A percentile compares a stretch with the other conserved stretches of the same genome.
These are phyloP conservation scores for Poecilia gillii DNA, from an alignment of 2,797 vertebrate genomes.

Conservation along the genomic window DNA sequence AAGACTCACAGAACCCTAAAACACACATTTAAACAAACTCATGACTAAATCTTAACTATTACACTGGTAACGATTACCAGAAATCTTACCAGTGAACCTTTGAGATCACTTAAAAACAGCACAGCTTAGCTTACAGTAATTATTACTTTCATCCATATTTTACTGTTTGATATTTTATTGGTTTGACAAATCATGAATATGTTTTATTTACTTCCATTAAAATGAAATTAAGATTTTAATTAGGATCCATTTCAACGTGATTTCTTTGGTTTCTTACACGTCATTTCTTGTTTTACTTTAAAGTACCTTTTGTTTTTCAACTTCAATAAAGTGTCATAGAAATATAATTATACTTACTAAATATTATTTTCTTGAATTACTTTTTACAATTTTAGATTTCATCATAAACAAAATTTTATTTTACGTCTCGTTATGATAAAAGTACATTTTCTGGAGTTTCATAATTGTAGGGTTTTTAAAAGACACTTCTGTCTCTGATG, in stretches of 20 bases:
- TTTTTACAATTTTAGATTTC: not conserved
- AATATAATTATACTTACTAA: not conserved
- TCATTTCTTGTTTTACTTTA: not conserved
- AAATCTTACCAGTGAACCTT: not conserved
- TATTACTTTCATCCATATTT: not conserved
- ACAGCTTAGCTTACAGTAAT: not conserved
- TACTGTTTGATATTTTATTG: not conserved
- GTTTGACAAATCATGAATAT: not conserved
- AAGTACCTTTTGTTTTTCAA: not conserved
- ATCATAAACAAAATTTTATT: not conserved
- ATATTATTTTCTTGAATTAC: not conserved
- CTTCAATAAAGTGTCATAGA: not conserved
- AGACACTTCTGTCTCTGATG: not conserved
- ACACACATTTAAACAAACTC: conserved; percentile 24
- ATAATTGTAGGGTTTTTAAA: not conserved
- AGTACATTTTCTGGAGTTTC: not conserved
- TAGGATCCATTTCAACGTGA: not conserved
- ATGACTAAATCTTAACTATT: too few species aligned
- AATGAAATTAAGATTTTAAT: not conserved
- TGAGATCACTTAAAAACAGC: not conserved
- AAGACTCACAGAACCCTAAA: conserved; percentile 65
- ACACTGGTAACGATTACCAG: not conserved
- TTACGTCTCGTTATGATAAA: not conserved
- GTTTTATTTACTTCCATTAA: not conserved
- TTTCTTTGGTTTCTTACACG: too few species aligned